Percentiles rank a stretch among this genome's conserved stretches.
phyloP scores from a whole-genome alignment of 2,113 vertebrate species.

The Istiophorus platypterus region DNA sequence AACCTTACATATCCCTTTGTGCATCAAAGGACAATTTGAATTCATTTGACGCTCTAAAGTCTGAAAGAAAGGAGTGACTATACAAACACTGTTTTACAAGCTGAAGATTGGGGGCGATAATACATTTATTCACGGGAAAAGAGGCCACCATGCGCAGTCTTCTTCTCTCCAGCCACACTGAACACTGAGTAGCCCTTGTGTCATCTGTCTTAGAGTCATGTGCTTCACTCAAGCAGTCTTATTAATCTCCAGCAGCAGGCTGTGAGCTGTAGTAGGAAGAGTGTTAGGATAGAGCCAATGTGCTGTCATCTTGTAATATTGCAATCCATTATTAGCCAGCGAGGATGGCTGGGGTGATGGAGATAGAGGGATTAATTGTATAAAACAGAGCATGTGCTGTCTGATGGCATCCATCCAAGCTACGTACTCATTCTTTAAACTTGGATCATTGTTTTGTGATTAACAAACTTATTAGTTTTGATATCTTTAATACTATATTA shows the following conservation, averaged over 20 bases:
- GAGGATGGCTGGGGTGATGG: slow-evolving; percentile 15
- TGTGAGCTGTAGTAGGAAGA: slow-evolving; percentile 6
- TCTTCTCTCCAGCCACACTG: background rate
- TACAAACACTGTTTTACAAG: background rate
- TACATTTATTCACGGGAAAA: background rate
- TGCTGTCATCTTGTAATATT: slow-evolving; percentile 24
- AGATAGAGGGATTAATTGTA: slow-evolving; percentile 14
- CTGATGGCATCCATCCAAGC: background rate
- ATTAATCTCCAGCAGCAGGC: slow-evolving; percentile 23
- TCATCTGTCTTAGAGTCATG: slow-evolving; percentile 8
- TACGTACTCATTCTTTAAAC: background rate
- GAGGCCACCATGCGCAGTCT: background rate
- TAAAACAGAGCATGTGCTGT: slow-evolving; percentile 20
- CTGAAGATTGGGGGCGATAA: background rate
- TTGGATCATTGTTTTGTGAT: background rate
- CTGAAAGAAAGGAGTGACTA: background rate
- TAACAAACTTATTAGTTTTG: background rate
- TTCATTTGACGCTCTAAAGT: background rate
- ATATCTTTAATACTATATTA: background rate
- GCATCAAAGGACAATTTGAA: background rate
- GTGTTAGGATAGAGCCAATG: slow-evolving; percentile 13
- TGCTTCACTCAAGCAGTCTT: slow-evolving; percentile 6
- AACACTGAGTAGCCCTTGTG: background rate
- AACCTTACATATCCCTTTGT: background rate
- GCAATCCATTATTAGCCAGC: slow-evolving; percentile 17